Evolutionary conservation across 2,113 vertebrate genomes (phyloP), one percentile per base, ranked within the genome.

Genomic region (Planiliza haematocheilus): DNA sequence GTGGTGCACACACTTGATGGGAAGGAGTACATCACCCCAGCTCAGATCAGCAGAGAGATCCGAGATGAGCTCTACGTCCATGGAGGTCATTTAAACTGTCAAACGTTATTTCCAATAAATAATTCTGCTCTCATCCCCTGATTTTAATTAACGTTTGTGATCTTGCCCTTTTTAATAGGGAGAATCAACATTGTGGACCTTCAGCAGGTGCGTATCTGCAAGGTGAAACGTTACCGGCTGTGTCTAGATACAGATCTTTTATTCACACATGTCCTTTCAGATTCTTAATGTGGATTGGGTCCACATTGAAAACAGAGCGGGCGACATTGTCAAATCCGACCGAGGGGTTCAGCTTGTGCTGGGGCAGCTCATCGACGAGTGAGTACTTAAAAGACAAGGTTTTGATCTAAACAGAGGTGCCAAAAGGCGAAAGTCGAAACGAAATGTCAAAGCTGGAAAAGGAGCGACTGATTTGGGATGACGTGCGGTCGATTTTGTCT

Each of bases 1-100:
- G 97, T 99, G 57, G 95, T 99, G 62, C 96, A 99, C 86, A 99
- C 98, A 0, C 92, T 99, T 13, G 98, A 99, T 82, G 98, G 98
- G 2, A 98, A 99, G 70, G 97, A 99, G 74, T 98, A 97, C 85
- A 92, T 99, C 81, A 99, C 97, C 63, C 97, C 98, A 12, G 91
- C 94, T 1, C 97, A 99, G 69, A 98, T 99, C 82, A 94, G 68
- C 85, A 95, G 85, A 70, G 98, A 99, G 89, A 97, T 99, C 80
- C 93, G 83, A 0, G 96, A 99, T 87, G 97, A 99, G 24, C 95
- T 99, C n/a, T 95, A 95, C 2, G 91, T 97, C 49, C 92, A 92
- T 61, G 96, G 96, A 84, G 97, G 97, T 98, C 75, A 87, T 94
- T 90, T 55, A 41, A 8, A 48, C 58, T 42, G 3, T 10, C 2